Evolutionary conservation across 2,888 invertebrate species (phyloP).

Genomic region (Physocephala rufipes): DNA sequence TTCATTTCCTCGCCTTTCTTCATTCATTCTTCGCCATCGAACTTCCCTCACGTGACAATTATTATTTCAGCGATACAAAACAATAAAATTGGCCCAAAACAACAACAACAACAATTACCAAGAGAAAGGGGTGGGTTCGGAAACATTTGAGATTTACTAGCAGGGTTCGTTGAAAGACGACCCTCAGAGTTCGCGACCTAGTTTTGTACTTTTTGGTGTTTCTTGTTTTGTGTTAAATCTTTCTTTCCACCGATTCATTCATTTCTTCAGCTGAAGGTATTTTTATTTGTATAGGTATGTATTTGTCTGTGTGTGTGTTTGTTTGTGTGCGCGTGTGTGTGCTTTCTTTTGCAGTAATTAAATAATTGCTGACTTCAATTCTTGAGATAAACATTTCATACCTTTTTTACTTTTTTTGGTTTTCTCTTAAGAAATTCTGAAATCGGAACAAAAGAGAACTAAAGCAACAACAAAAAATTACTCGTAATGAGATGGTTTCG

Average conservation of each 20-base stretch:
- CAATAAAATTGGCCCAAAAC: too few species aligned
- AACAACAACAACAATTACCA: too few species aligned
- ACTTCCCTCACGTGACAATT: too few species aligned
- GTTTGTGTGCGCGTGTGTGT: background rate
- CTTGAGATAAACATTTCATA: background rate
- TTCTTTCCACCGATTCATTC: slow-evolving; percentile 2
- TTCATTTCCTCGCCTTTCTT: too few species aligned
- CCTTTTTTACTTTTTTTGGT: background rate
- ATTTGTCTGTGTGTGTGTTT: background rate
- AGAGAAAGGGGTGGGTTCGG: too few species aligned
- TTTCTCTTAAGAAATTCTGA: background rate
- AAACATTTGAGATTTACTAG: background rate
- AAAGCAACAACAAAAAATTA: background rate
- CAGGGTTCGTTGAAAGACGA: background rate
- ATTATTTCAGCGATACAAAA: too few species aligned
- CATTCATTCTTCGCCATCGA: too few species aligned
- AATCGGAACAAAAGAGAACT: too few species aligned
- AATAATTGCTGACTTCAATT: slow-evolving; percentile 8
- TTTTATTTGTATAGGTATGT: background rate
- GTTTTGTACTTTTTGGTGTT: background rate
- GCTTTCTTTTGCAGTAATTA: background rate
- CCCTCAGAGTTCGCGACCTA: background rate
- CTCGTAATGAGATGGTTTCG: background rate
- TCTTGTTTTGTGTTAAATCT: slow-evolving; percentile 1
- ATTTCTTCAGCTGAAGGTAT: slow-evolving; percentile 1